A percentile compares a stretch with the other conserved stretches of the same genome.
Conservation (phyloP, 2,797 vertebrate species). For the Rhynchonycteris naso region DNA sequence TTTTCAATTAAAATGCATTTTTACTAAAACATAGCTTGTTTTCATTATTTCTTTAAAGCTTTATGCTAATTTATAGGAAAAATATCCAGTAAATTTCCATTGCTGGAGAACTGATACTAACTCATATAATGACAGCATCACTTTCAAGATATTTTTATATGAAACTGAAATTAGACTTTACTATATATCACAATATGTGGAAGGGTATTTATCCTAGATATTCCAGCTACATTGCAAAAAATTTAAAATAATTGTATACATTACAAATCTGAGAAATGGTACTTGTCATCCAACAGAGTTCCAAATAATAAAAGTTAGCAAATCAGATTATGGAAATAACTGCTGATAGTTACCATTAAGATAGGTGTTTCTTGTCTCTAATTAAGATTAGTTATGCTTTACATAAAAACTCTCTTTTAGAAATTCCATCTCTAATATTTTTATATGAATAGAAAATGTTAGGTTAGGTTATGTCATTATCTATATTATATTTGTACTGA, state of each 20-base stretch:
- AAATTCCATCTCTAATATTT: neutral
- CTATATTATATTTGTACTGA: slow-evolving; percentile 42
- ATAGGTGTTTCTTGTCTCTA: neutral
- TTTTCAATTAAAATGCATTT: slow-evolving; percentile 25
- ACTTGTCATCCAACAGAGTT: neutral
- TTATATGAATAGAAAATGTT: slow-evolving; percentile 22
- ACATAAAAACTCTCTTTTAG: neutral
- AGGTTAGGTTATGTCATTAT: slow-evolving; percentile 57
- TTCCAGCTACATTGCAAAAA: neutral
- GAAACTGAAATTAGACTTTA: neutral
- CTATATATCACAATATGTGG: neutral
- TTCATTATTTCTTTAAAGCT: neutral
- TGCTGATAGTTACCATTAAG: neutral
- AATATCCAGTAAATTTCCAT: neutral
- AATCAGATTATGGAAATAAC: slow-evolving; percentile 19
- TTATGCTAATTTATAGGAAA: neutral
- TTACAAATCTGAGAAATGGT: slow-evolving; percentile 7
- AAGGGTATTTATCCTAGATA: neutral
- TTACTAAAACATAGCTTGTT: neutral
- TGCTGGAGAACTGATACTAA: neutral
- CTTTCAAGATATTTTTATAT: neutral
- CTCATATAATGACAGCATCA: neutral
- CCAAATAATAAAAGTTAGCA: neutral
- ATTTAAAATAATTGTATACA: neutral
- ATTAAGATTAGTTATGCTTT: neutral